phyloP scores from a whole-genome alignment of 2,888 invertebrate genomes.

The Panzeria rudis region DNA sequence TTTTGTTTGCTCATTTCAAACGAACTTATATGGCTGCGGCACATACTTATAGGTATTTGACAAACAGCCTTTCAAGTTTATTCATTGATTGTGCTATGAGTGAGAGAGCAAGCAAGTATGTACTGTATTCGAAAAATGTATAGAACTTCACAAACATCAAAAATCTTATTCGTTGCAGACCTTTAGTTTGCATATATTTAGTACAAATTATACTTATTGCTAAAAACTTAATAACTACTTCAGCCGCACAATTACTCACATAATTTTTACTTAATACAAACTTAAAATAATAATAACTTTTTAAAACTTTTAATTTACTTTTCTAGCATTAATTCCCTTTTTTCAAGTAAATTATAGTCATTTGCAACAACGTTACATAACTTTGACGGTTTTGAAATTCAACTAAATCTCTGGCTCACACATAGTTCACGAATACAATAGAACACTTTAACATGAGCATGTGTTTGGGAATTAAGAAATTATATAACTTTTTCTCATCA shows the following conservation, averaged over 20 bases:
- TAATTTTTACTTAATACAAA: slow-evolving; percentile 45
- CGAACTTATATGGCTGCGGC: too few species aligned
- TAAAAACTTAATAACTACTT: slow-evolving; percentile 24
- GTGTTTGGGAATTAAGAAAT: slow-evolving; percentile 55
- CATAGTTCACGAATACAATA: slow-evolving; percentile 15
- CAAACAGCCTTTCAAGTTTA: too few species aligned
- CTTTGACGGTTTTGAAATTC: slow-evolving; percentile 37
- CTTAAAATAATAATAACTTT: slow-evolving; percentile 20
- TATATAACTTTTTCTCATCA: slow-evolving; percentile 58
- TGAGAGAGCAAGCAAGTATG: too few species aligned
- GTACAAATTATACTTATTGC: background rate
- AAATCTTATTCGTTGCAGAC: too few species aligned
- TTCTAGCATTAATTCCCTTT: background rate
- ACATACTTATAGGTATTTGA: too few species aligned
- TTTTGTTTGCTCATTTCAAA: too few species aligned
- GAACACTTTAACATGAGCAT: slow-evolving; percentile 36
- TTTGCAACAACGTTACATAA: slow-evolving; percentile 32
- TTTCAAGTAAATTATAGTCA: slow-evolving; percentile 32
- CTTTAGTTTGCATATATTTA: background rate
- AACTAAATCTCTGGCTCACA: slow-evolving; percentile 16
- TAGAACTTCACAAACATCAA: too few species aligned
- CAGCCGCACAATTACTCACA: slow-evolving; percentile 1
- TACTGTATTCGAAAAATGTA: too few species aligned
- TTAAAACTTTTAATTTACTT: slow-evolving; percentile 5
- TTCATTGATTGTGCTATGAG: too few species aligned